These are phyloP conservation scores for Megaleporinus macrocephalus DNA, from an alignment of 2,113 vertebrate genomes.

Conservation along the genomic window DNA sequence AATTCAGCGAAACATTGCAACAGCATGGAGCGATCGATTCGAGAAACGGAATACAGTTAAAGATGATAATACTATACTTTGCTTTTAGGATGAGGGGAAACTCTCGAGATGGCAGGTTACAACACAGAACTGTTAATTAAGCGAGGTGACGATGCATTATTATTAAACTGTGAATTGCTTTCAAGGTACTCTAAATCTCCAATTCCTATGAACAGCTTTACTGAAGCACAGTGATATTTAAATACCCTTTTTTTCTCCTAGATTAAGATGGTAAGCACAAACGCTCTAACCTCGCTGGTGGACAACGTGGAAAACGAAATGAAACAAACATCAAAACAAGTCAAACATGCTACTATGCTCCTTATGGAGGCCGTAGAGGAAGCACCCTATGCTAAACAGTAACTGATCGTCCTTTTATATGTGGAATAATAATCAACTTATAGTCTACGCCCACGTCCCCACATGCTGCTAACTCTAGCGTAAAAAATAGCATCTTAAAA, in stretches of 20 bases:
- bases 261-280: background rate
- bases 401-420: background rate
- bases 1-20: background rate
- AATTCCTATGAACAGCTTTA: conserved; percentile 35
- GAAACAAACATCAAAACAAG: conserved; percentile 9
- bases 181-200: conserved; percentile 21
- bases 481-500: conserved; percentile 17
- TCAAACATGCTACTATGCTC: conserved; percentile 32
- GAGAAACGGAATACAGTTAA: background rate
- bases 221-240: conserved; percentile 48
- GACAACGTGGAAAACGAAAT: conserved; percentile 16
- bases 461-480: conserved; percentile 10
- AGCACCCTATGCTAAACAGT: conserved; percentile 7
- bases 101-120: conserved; percentile 2
- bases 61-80: conserved; percentile 16
- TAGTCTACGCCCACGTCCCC: background rate
- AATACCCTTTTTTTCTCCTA: conserved; percentile 13
- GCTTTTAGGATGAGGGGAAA: background rate
- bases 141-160: conserved; percentile 1
- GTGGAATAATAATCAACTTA: background rate
- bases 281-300: background rate
- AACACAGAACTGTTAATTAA: conserved; percentile 19
- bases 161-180: conserved; percentile 22
- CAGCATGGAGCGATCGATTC: background rate
- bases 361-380: background rate